Base-by-base conservation (phyloP, 1,140 invertebrate species). In the Meloidogyne hapla region DNA sequence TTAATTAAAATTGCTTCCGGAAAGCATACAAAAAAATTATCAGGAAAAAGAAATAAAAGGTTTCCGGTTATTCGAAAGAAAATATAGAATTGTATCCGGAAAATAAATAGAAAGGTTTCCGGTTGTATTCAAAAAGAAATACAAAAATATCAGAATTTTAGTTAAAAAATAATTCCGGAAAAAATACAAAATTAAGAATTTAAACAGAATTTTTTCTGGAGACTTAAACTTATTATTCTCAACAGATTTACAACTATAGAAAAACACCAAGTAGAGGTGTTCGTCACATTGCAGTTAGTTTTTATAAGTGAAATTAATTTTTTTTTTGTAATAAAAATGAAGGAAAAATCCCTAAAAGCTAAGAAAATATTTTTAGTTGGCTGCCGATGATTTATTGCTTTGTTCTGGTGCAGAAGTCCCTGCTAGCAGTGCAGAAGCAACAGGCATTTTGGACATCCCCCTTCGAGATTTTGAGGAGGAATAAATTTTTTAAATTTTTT, bases 231-330 rank as follows among this genome's bases (percentile, higher is more conserved):
- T n/a, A n/a, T n/a, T n/a, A n/a, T n/a, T 62, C 1, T 64, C 12
- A 56, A 56, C 23, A 73, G 70, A 89, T 94, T 77, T 94, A 92
- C 92, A 94, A 94, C 89, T 94, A 94, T 88, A 91, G 90, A 23
- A 94, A 94, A 88, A 93, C 92, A 48, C 90, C 91, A 3, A 88
- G 84, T 23, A 89, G 93, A 85, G 92, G 92, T 48, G 91, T 93
- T 8, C 93, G 92, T 88, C 92, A 94, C 88, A 92, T 93, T 88
- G 92, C 91, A 67, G 92, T 93, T 71, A 62, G 71, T 73, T 23
- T 23, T 76, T 33, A 76, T 74, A 12, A 9, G 12, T 13, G 1
- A 13, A 25, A 26, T 77, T 40, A n/a, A n/a, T n/a, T n/a, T n/a
- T n/a, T n/a, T n/a, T n/a, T n/a, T n/a, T n/a, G n/a, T n/a, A n/a